Evolutionary conservation across 2,888 invertebrate genomes (phyloP).

Genomic region (Nemotelus nigrinus): DNA sequence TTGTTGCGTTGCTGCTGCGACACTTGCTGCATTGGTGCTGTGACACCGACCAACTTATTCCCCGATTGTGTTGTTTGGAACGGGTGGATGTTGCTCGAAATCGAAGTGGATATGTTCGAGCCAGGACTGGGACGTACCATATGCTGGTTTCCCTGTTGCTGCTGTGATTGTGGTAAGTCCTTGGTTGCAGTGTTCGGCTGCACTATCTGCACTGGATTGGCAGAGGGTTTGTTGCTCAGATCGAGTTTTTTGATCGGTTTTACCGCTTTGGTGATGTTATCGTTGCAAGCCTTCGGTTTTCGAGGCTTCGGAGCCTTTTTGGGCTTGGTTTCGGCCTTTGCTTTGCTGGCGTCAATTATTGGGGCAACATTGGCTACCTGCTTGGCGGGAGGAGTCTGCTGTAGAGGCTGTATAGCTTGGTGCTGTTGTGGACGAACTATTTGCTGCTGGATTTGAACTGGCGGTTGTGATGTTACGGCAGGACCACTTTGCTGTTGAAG

Average conservation of each 20-base stretch:
- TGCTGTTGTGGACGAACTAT: slow-evolving; percentile 60
- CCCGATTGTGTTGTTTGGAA: slow-evolving; percentile 60
- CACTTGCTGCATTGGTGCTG: slow-evolving; percentile 63
- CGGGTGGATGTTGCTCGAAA: slow-evolving; percentile 59
- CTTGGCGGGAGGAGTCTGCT: slow-evolving; percentile 56
- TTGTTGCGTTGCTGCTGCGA: slow-evolving; percentile 48
- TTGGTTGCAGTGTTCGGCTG: slow-evolving; percentile 58
- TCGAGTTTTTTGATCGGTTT: slow-evolving; percentile 64
- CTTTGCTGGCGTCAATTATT: slow-evolving; percentile 64
- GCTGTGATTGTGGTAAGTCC: slow-evolving; percentile 54
- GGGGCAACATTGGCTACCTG: slow-evolving; percentile 64
- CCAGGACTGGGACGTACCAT: slow-evolving; percentile 2
- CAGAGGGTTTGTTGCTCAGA: slow-evolving; percentile 60
- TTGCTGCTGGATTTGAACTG: slow-evolving; percentile 60
- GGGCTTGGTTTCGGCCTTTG: slow-evolving; percentile 52
- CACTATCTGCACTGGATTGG: slow-evolving; percentile 63
- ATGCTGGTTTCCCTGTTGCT: slow-evolving; percentile 1
- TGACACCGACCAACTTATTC: slow-evolving; percentile 62
- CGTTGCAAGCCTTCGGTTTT: slow-evolving; percentile 52
- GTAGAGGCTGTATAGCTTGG: slow-evolving; percentile 54
- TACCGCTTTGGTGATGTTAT: slow-evolving; percentile 59
- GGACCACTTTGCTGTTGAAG: slow-evolving; percentile 43
- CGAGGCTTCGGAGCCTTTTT: slow-evolving; percentile 56
- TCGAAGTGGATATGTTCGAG: slow-evolving; percentile 51
- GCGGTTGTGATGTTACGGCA: slow-evolving; percentile 43